Evolutionary conservation across 2,797 vertebrate species (phyloP).

Genomic region (Mionectes olivaceus): DNA sequence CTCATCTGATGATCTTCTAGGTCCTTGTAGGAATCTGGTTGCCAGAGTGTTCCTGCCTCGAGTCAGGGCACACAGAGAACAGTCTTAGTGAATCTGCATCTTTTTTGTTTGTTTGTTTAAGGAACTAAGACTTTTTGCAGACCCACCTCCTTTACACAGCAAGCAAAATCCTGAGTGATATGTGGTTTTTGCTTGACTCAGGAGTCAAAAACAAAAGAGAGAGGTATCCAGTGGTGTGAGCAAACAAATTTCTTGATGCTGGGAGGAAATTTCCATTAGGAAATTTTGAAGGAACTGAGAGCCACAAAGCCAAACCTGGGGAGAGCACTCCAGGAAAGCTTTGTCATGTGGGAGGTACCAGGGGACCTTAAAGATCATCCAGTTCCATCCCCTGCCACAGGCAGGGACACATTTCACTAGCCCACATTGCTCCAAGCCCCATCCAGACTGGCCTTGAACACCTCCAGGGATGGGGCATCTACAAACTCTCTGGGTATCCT

Average conservation of each 20-base stretch:
- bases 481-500: background rate
- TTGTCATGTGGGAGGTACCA: background rate
- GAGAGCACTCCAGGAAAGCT: background rate
- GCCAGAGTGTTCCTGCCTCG: background rate
- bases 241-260: background rate
- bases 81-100: background rate
- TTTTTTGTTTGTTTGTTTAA: background rate
- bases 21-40: background rate
- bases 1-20: background rate
- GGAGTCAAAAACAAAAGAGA: background rate
- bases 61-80: background rate
- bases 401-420: background rate
- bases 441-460: fast-evolving
- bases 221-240: background rate
- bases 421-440: fast-evolving
- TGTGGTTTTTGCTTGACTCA: background rate
- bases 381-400: background rate
- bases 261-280: background rate
- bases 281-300: background rate
- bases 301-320: background rate
- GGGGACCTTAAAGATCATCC: fast-evolving
- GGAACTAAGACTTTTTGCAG: background rate
- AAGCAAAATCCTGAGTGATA: background rate
- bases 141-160: background rate
- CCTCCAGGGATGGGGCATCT: background rate